Percentiles rank a stretch among this genome's conserved stretches.
phyloP scores from a whole-genome alignment of 2,888 invertebrate genomes.

The Sylvicola cinctus region DNA sequence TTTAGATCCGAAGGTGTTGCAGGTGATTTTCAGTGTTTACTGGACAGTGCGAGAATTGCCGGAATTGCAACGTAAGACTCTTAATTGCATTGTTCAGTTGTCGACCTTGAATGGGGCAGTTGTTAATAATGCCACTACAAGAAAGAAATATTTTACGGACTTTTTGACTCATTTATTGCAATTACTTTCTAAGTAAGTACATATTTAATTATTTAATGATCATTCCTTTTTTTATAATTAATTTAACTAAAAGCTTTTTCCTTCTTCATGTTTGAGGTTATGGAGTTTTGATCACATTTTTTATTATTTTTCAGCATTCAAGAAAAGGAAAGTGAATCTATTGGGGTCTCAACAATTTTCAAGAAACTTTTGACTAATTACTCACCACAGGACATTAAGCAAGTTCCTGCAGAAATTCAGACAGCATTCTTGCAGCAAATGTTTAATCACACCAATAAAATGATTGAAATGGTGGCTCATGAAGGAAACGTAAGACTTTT shows the following conservation, averaged over 20 bases:
- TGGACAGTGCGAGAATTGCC: constrained; percentile 59
- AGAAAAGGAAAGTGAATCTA: constrained; percentile 40
- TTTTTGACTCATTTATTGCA: constrained; percentile 40
- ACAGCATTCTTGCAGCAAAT: constrained; percentile 37
- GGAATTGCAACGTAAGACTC: constrained; percentile 52
- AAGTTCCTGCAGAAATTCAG: constrained; percentile 29
- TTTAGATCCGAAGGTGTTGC: constrained; percentile 47
- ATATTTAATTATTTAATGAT: too few relatives aligned
- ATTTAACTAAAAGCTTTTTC: too few relatives aligned
- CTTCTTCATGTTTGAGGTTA: too few relatives aligned
- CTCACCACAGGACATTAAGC: constrained; percentile 16
- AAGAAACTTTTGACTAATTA: constrained; percentile 39
- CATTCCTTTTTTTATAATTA: not conserved
- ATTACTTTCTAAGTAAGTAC: constrained; percentile 31
- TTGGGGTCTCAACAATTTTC: constrained; percentile 44
- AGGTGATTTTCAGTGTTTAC: constrained; percentile 66
- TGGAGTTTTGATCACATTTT: too few relatives aligned
- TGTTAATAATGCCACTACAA: constrained; percentile 19
- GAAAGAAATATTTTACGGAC: constrained; percentile 13
- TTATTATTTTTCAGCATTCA: constrained; percentile 27
- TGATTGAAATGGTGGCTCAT: constrained; percentile 39
- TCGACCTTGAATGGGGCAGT: constrained; percentile 43
- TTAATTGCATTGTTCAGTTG: constrained; percentile 66
- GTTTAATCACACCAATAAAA: constrained; percentile 38
- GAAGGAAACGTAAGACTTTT: constrained; percentile 36